Conservation (phyloP, 2,797 vertebrate genomes). For the Amazona finschi region DNA sequence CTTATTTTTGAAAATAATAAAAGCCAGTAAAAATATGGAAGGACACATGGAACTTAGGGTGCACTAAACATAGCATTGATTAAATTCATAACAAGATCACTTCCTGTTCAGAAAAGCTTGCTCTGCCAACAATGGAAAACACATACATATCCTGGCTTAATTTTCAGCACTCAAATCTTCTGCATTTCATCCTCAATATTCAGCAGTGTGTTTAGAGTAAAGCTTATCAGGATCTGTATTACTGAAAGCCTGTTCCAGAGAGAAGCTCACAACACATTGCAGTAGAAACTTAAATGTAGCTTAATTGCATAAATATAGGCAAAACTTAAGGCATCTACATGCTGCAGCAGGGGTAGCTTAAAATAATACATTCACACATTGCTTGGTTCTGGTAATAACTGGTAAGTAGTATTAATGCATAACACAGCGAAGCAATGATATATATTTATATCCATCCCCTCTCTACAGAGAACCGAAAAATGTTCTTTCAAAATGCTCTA, state of each 20-base stretch:
- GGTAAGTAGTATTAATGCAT: neutral
- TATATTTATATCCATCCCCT: neutral
- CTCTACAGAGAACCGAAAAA: neutral
- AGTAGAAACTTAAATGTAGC: neutral
- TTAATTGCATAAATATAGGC: conserved; percentile 1
- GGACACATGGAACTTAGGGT: neutral
- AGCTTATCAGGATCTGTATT: neutral
- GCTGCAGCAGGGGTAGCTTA: neutral
- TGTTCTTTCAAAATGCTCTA: neutral
- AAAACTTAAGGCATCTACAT: neutral
- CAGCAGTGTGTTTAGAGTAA: neutral
- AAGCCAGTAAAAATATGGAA: neutral
- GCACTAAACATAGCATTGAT: neutral
- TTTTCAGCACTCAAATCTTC: neutral
- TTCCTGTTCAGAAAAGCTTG: neutral
- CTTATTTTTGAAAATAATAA: neutral
- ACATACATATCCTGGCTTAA: neutral
- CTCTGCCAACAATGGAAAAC: neutral
- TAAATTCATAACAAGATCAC: neutral
- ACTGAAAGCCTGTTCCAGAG: neutral
- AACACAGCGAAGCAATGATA: neutral
- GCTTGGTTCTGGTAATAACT: neutral
- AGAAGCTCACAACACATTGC: neutral
- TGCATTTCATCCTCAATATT: neutral
- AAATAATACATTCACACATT: neutral